Conservation (phyloP, 2,888 invertebrate genomes). For the Sycophila texana region DNA sequence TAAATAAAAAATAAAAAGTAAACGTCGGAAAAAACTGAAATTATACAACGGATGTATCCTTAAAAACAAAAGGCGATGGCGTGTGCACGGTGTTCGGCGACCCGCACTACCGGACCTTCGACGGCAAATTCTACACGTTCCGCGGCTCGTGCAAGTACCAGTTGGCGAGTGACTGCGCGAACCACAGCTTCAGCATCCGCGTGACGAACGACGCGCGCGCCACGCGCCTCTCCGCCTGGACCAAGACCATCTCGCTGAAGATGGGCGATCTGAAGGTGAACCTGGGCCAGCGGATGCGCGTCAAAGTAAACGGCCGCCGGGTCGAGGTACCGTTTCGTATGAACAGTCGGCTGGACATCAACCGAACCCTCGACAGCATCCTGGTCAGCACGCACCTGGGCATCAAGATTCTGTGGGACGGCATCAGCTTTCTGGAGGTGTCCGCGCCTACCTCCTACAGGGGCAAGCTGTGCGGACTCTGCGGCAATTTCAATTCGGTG, state of each 20-base stretch:
- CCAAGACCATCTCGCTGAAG: conserved; percentile 90
- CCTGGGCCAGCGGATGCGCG: conserved; percentile 89
- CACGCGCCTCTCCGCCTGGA: conserved; percentile 91
- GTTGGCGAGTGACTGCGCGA: conserved; percentile 88
- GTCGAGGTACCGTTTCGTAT: conserved; percentile 84
- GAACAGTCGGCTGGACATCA: conserved; percentile 79
- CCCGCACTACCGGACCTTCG: conserved; percentile 96
- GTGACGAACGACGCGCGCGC: conserved; percentile 92
- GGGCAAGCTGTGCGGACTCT: conserved; percentile 90
- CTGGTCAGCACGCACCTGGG: conserved; percentile 84
- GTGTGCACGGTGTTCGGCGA: conserved; percentile 96
- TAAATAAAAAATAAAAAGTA: background rate
- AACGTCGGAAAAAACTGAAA: background rate
- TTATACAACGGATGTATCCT: background rate
- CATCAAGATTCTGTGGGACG: conserved; percentile 93
- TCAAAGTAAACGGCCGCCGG: conserved; percentile 89
- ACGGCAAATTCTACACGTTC: conserved; percentile 95
- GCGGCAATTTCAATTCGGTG: conserved; percentile 95
- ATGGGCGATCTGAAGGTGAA: conserved; percentile 85
- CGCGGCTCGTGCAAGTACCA: conserved; percentile 96
- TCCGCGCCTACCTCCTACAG: conserved; percentile 86
- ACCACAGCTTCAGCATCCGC: conserved; percentile 88
- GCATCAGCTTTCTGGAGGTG: conserved; percentile 92
- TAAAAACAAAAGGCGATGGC: conserved; percentile 81
- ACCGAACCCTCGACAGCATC: conserved; percentile 82